Evolutionary conservation across 2,888 invertebrate genomes (phyloP), one percentile per base, ranked within the genome.

Genomic region (Nomada fucata): DNA sequence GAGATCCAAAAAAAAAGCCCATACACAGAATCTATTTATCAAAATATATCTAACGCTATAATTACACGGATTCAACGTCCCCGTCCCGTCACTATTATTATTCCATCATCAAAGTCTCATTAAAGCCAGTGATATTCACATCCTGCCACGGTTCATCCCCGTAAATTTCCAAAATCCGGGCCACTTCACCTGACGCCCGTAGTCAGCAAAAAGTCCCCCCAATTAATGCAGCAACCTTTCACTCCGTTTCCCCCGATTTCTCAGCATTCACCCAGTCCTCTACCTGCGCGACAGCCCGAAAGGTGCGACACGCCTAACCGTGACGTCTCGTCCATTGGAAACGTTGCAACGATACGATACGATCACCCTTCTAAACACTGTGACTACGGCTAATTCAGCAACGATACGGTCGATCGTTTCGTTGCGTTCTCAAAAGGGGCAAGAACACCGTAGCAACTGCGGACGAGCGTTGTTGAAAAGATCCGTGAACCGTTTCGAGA

Each of bases 401-500:
- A 55, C 50, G 68, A 74, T 57, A 57, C 57, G 18, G 20, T 23
- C 60, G 60, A 60, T 52, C 68, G 52, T 60, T 74, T 59, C 26
- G 36, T 23, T n/a, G 11, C 2, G 9, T 47, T 36, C 36, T 18
- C 50, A n/a, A n/a, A 29, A 11, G 52, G 47, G 26, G 20, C 1
- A 20, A n/a, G 13, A 47, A 47, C 47, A 11, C 47, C 47, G 47
- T 13, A 47, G 13, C 3, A 15, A 47, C 47, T 47, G 15, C 15
- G 47, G 47, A 15, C 13, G 15, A 47, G 11, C 47, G 47, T 55
- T 29, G 63, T 47, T 55, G 72, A 59, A 82, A 79, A 64, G 74
- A 75, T 59, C 76, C 82, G 67, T 79, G 77, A 61, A 70, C 70
- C 52, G 59, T 65, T 42, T 65, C 76, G 52, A 57, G 87, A 57